Conservation (phyloP, 2,113 vertebrate species). For the Cisticola juncidis region DNA sequence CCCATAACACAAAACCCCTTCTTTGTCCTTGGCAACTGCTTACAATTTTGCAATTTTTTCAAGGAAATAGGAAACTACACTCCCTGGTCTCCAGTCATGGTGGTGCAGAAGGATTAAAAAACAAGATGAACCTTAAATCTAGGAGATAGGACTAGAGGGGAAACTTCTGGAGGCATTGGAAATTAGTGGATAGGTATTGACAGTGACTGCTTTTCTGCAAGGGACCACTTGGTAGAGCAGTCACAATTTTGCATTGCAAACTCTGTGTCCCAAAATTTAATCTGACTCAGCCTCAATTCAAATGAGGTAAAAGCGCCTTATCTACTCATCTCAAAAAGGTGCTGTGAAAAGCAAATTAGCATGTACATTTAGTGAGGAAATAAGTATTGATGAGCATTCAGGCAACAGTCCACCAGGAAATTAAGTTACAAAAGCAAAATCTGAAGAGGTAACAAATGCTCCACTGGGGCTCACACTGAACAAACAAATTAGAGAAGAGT, state of each 20-base stretch:
- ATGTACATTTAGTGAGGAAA: background rate
- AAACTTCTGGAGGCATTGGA: background rate
- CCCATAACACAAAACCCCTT: background rate
- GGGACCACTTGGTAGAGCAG: rapidly evolving
- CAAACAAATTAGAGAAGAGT: background rate
- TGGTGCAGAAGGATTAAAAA: background rate
- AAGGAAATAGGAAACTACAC: background rate
- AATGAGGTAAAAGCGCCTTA: background rate
- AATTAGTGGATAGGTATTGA: background rate
- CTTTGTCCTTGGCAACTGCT: background rate
- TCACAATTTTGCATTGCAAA: background rate
- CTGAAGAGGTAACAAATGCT: background rate
- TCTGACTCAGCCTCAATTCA: background rate
- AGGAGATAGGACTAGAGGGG: background rate
- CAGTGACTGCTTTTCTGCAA: background rate
- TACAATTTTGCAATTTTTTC: background rate
- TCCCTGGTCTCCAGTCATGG: background rate
- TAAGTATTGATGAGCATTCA: background rate
- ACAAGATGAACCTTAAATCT: background rate
- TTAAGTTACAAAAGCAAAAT: background rate
- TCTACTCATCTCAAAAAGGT: background rate
- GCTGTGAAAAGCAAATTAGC: background rate
- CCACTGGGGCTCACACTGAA: background rate
- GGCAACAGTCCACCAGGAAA: background rate
- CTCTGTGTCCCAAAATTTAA: background rate